phyloP scores from a whole-genome alignment of 2,113 vertebrate genomes.

The Eidolon helvum region DNA sequence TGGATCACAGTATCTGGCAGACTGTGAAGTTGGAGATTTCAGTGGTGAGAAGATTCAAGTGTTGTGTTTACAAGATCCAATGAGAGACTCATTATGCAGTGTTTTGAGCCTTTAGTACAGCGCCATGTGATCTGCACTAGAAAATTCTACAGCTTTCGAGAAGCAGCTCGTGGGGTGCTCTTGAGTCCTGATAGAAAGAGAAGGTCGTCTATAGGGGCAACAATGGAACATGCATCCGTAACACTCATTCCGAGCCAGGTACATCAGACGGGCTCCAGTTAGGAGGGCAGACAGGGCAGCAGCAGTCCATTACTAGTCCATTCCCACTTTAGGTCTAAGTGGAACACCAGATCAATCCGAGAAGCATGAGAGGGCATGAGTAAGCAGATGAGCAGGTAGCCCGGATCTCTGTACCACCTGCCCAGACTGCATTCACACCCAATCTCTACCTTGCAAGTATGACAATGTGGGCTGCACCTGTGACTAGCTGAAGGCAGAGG shows the following conservation, averaged over 20 bases:
- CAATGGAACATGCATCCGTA: neutral
- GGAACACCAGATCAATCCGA: neutral
- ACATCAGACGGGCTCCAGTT: neutral
- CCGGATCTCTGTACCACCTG: neutral
- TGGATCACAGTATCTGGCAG: neutral
- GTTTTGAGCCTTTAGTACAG: neutral
- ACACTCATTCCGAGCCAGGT: neutral
- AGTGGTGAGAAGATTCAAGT: slow-evolving; percentile 4
- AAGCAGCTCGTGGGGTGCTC: neutral
- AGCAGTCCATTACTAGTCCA: neutral
- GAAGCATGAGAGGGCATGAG: neutral
- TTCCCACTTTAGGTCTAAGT: neutral
- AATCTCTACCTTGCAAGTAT: neutral
- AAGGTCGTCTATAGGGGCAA: neutral
- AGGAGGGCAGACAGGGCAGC: neutral
- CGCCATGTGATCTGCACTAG: neutral
- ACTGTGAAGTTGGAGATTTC: neutral
- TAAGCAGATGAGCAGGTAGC: neutral
- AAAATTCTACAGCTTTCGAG: neutral
- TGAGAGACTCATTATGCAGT: neutral
- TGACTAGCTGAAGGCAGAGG: neutral
- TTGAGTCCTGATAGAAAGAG: neutral
- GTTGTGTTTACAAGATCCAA: neutral
- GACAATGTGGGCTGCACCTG: neutral
- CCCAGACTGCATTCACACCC: neutral